Evolutionary conservation across 1,140 invertebrate genomes (phyloP).

Genomic region (Heliothis subflexa): DNA sequence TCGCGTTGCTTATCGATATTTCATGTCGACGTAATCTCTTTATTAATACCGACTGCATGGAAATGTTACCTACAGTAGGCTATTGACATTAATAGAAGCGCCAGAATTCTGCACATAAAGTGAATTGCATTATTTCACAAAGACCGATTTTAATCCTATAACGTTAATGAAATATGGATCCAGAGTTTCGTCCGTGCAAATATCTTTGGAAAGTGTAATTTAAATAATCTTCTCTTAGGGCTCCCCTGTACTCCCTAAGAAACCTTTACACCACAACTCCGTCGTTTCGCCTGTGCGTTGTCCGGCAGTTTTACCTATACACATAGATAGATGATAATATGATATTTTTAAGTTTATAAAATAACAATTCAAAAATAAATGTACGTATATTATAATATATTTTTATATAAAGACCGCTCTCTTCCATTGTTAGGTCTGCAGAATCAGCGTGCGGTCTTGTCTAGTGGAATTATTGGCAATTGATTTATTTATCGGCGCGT

Average conservation of each 20-base stretch:
- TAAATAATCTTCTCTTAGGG: too few relatives aligned
- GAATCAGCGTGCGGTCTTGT: slow-evolving; percentile 55
- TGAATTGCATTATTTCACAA: slow-evolving; percentile 3
- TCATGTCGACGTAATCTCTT: slow-evolving; percentile 73
- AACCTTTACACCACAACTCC: too few relatives aligned
- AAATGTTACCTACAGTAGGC: slow-evolving; percentile 12
- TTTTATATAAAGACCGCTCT: not conserved
- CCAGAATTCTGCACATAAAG: not conserved
- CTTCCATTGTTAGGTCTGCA: not conserved
- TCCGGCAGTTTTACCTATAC: too few relatives aligned
- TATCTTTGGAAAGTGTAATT: too few relatives aligned
- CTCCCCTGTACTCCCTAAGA: too few relatives aligned
- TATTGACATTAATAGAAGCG: slow-evolving; percentile 47
- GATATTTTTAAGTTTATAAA: too few relatives aligned
- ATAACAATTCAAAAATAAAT: too few relatives aligned
- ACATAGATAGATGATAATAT: too few relatives aligned
- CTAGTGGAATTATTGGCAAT: slow-evolving; percentile 67
- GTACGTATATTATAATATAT: too few relatives aligned
- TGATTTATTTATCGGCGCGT: slow-evolving; percentile 72
- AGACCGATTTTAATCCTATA: not conserved
- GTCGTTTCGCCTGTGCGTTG: too few relatives aligned
- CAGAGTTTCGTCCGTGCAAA: too few relatives aligned
- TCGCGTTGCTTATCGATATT: slow-evolving; percentile 57
- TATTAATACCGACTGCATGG: slow-evolving; percentile 64
- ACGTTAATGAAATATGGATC: too few relatives aligned